phyloP scores from a whole-genome alignment of 1,140 invertebrate genomes.

The Dendrolimus kikuchii region DNA sequence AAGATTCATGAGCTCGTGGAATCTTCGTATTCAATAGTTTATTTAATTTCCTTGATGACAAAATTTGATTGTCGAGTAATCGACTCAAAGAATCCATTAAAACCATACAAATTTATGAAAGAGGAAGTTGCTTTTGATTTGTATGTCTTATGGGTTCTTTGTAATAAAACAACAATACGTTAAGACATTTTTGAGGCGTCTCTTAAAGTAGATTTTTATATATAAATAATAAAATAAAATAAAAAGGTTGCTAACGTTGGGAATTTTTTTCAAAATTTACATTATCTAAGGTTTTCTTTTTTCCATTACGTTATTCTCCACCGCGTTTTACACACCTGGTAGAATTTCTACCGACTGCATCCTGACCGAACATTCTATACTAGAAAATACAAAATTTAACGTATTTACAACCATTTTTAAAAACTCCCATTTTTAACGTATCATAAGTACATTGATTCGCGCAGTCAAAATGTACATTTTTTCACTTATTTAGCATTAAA shows the following conservation, averaged over 20 bases:
- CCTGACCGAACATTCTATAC: slow-evolving; percentile 62
- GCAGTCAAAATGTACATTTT: slow-evolving; percentile 65
- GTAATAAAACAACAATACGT: not conserved
- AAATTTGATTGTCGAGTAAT: slow-evolving; percentile 20
- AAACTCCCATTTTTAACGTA: slow-evolving; percentile 46
- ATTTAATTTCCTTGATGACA: slow-evolving; percentile 40
- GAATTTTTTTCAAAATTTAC: slow-evolving; percentile 35
- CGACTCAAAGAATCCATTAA: slow-evolving; percentile 45
- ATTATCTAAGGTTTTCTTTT: slow-evolving; percentile 9
- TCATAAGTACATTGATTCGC: slow-evolving; percentile 66
- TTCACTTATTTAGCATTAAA: slow-evolving; percentile 7
- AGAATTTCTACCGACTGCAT: slow-evolving; percentile 52
- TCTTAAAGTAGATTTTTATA: not conserved
- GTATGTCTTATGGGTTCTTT: slow-evolving; percentile 58
- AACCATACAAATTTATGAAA: slow-evolving; percentile 59
- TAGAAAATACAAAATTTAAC: slow-evolving; percentile 72
- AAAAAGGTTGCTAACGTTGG: slow-evolving; percentile 37
- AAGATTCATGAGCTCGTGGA: slow-evolving; percentile 63
- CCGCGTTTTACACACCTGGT: slow-evolving; percentile 32
- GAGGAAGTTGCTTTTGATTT: slow-evolving; percentile 65
- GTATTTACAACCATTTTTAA: slow-evolving; percentile 71
- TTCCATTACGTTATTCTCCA: slow-evolving; percentile 37
- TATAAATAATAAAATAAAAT: slow-evolving; percentile 11
- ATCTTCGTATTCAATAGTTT: slow-evolving; percentile 50
- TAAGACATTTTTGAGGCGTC: too few relatives aligned